Conservation (phyloP, 2,797 vertebrate genomes). For the Pantherophis alleghaniensis region DNA sequence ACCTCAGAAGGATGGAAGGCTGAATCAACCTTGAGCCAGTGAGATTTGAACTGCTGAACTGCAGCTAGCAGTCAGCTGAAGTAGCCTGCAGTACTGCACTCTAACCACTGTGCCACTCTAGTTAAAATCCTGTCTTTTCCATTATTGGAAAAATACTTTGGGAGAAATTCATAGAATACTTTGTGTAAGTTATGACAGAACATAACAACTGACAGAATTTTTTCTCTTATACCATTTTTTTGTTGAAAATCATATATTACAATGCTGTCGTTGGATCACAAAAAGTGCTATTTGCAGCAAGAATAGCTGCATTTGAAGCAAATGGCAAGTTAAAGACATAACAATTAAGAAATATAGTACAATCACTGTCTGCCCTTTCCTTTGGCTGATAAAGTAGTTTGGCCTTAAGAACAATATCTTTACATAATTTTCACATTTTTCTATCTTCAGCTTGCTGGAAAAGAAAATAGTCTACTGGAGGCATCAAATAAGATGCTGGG, state of each 20-base stretch:
- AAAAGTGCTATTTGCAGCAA: background rate
- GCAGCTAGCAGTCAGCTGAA: too few relatives aligned
- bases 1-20: too few relatives aligned
- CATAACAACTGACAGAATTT: background rate
- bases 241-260: background rate
- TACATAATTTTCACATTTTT: slow-evolving; percentile 8
- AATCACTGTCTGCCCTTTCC: background rate
- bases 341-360: background rate
- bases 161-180: background rate
- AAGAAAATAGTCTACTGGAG: slow-evolving; percentile 47
- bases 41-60: too few relatives aligned
- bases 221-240: background rate
- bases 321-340: background rate
- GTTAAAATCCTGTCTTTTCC: background rate
- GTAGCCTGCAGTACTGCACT: too few relatives aligned
- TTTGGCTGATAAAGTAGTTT: background rate
- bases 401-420: background rate
- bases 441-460: slow-evolving; percentile 41
- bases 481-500: slow-evolving; percentile 43
- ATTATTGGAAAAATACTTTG: background rate
- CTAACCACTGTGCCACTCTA: background rate
- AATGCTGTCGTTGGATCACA: background rate
- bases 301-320: background rate
- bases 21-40: too few relatives aligned
- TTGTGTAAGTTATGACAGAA: background rate